phyloP scores from a whole-genome alignment of 2,113 vertebrate species.

The Hippolais icterina region DNA sequence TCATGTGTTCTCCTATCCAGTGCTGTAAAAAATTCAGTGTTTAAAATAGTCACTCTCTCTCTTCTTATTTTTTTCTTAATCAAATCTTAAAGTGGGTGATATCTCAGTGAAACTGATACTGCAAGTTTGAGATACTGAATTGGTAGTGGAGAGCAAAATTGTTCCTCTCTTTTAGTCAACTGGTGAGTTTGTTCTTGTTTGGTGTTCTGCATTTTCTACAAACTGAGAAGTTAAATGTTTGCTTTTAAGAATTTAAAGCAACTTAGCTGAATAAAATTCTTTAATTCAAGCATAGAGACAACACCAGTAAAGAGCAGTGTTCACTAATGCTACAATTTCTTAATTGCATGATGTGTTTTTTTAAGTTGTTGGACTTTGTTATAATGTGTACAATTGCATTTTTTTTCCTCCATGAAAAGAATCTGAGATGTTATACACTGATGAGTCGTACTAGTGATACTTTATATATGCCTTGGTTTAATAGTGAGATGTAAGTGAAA shows the following conservation, averaged over 20 bases:
- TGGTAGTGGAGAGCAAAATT: background rate
- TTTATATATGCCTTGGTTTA: background rate
- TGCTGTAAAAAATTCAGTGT: background rate
- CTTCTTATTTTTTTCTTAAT: background rate
- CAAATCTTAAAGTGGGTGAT: background rate
- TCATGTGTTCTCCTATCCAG: background rate
- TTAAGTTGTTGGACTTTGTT: background rate
- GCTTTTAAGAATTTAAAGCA: background rate
- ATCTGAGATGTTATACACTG: background rate
- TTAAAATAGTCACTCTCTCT: background rate
- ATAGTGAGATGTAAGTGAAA: background rate
- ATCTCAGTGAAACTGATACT: background rate
- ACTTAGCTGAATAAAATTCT: background rate
- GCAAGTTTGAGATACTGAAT: background rate
- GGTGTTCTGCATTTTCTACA: background rate
- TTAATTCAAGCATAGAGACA: background rate
- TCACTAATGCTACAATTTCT: background rate
- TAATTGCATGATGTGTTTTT: accelerated
- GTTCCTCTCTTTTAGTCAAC: background rate
- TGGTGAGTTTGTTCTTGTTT: background rate
- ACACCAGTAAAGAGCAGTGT: background rate
- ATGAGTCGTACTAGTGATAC: background rate
- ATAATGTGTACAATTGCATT: background rate
- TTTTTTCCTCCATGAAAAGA: background rate
- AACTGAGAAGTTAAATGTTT: background rate